phyloP scores from a whole-genome alignment of 2,797 vertebrate species.

The Holocentrus rufus region DNA sequence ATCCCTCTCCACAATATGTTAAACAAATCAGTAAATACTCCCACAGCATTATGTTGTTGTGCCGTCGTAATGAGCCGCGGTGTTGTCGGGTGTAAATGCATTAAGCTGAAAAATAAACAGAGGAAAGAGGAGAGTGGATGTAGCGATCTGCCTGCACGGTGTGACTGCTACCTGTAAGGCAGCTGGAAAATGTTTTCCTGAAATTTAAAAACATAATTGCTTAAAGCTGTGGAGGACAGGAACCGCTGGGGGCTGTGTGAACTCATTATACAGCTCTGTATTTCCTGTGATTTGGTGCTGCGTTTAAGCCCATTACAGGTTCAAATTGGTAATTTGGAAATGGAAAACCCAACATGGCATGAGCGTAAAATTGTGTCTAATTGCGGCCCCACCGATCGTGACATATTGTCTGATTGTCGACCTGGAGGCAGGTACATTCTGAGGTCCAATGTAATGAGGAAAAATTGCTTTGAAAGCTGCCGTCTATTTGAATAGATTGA shows the following conservation, averaged over 20 bases:
- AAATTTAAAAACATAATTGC: constrained; percentile 75
- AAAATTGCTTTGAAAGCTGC: neutral
- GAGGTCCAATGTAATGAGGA: neutral
- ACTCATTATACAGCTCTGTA: constrained; percentile 39
- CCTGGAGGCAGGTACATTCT: constrained; percentile 8
- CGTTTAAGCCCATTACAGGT: constrained; percentile 39
- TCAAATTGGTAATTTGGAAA: constrained; percentile 57
- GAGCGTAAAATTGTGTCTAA: constrained; percentile 25
- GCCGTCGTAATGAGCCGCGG: constrained; percentile 20
- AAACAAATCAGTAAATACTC: constrained; percentile 4
- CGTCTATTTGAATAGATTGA: neutral
- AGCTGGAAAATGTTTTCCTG: constrained; percentile 71
- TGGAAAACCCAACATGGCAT: constrained; percentile 11
- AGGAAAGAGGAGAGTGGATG: constrained; percentile 7
- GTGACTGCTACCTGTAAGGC: constrained; percentile 56
- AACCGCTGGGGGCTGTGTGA: constrained; percentile 47
- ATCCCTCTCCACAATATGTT: constrained; percentile 8
- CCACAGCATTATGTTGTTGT: constrained; percentile 5
- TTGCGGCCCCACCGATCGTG: constrained; percentile 10
- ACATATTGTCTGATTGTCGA: too few relatives aligned
- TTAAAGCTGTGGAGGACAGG: constrained; percentile 71
- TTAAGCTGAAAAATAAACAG: neutral
- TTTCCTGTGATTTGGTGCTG: constrained; percentile 64
- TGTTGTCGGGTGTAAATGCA: constrained; percentile 11
- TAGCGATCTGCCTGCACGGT: constrained; percentile 14